Evolutionary conservation across 2,888 invertebrate genomes (phyloP).

Genomic region (Dioctria rufipes): DNA sequence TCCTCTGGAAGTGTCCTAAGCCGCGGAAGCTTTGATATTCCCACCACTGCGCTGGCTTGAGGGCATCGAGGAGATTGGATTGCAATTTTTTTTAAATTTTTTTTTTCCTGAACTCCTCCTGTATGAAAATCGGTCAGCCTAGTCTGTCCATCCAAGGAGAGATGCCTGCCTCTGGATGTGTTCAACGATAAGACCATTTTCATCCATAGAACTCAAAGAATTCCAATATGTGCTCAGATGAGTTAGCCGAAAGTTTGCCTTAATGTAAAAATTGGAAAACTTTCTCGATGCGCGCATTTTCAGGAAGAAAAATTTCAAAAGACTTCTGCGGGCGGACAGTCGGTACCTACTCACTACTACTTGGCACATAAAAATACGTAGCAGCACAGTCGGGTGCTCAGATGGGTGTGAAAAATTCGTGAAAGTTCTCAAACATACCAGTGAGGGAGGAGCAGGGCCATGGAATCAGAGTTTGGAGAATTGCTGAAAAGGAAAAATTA

Average conservation of each 20-base stretch:
- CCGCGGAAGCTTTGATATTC: not conserved
- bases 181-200: not conserved
- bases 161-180: not conserved
- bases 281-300: conserved; percentile 6
- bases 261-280: conserved; percentile 40
- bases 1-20: not conserved
- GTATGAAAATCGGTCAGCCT: not conserved
- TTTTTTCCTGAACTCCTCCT: too few relatives aligned
- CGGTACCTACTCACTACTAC: too few relatives aligned
- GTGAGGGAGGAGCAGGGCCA: not conserved
- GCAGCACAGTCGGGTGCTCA: not conserved
- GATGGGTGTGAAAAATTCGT: conserved; percentile 1
- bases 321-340: not conserved
- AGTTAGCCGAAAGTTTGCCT: conserved; percentile 26
- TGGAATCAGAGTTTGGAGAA: not conserved
- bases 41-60: not conserved
- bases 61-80: not conserved
- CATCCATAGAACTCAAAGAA: not conserved
- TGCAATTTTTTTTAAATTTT: not conserved
- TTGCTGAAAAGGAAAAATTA: conserved; percentile 26
- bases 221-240: conserved; percentile 10
- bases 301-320: conserved; percentile 5
- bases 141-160: not conserved
- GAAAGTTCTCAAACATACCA: not conserved
- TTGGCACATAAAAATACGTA: not conserved